Evolutionary conservation across 1,140 invertebrate genomes (phyloP).

Genomic region (Drosophila navojoa): DNA sequence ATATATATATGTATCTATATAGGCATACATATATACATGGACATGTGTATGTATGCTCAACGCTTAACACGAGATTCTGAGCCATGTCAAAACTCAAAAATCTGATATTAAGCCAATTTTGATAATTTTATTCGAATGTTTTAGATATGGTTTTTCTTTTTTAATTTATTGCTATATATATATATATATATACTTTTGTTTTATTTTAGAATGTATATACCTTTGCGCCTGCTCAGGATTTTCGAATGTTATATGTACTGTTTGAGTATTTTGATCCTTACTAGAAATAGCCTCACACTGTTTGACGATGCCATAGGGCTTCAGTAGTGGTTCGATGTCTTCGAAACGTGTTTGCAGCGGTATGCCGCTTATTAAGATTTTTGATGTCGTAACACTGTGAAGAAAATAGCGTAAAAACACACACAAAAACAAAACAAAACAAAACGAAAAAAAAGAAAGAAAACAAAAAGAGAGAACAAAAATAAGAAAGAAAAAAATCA

Average conservation of each 20-base stretch:
- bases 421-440: constrained; percentile 55
- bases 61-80: constrained; percentile 23
- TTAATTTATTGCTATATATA: not conserved
- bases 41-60: constrained; percentile 9
- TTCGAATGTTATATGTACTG: constrained; percentile 93
- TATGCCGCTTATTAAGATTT: constrained; percentile 94
- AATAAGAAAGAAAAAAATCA: constrained; percentile 43
- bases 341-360: constrained; percentile 91
- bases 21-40: too few relatives aligned
- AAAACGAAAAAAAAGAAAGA: constrained; percentile 33
- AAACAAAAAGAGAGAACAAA: constrained; percentile 51
- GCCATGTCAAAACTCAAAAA: constrained; percentile 1
- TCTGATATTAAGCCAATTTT: constrained; percentile 41
- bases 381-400: constrained; percentile 89
- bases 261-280: constrained; percentile 91
- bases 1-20: not conserved
- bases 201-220: constrained; percentile 86
- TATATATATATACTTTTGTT: constrained; percentile 13
- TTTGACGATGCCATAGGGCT: constrained; percentile 91
- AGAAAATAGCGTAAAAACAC: constrained; percentile 81
- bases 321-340: constrained; percentile 92
- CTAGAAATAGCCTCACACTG: constrained; percentile 92
- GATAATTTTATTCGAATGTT: too few relatives aligned
- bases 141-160: not conserved
- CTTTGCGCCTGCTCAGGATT: constrained; percentile 94